These are phyloP conservation scores for Onthophagus sagittarius DNA, from an alignment of 2,888 invertebrate genomes.

Conservation along the genomic window DNA sequence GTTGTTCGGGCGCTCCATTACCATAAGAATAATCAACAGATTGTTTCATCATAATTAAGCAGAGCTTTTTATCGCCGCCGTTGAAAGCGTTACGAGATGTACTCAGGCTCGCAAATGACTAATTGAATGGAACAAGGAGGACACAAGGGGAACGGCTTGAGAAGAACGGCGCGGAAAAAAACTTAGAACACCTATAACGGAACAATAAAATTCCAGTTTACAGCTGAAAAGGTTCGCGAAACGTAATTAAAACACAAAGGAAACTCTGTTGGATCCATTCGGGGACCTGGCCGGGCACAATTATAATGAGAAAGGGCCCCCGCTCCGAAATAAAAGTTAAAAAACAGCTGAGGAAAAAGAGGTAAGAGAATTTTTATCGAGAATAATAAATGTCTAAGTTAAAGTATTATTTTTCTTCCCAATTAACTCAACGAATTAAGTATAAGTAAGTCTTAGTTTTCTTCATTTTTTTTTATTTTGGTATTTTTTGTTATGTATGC, in stretches of 20 bases:
- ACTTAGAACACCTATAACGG: conserved; percentile 13
- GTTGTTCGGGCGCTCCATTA: not conserved
- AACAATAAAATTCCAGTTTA: conserved; percentile 14
- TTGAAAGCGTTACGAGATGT: conserved; percentile 6
- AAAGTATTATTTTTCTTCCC: conserved; percentile 5
- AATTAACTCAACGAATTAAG: not conserved
- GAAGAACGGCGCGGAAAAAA: not conserved
- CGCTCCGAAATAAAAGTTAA: not conserved
- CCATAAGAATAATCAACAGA: conserved; percentile 13
- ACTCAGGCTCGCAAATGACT: conserved; percentile 2
- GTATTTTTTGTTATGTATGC: not conserved
- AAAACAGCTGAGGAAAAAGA: conserved; percentile 1
- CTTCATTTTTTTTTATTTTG: not conserved
- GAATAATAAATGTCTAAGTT: not conserved
- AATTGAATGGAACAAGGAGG: conserved; percentile 4
- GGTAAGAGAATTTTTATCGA: not conserved
- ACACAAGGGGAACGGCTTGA: not conserved
- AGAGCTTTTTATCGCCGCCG: conserved; percentile 3
- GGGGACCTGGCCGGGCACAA: not conserved
- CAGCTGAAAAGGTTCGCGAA: conserved; percentile 10
- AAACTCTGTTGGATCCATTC: conserved; percentile 4
- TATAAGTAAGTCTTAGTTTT: no score
- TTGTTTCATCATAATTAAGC: conserved; percentile 4
- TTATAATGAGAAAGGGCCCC: conserved; percentile 1
- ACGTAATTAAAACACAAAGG: conserved; percentile 13